A percentile compares a stretch with the other conserved stretches of the same genome.
Evolutionary conservation across 2,888 invertebrate genomes (phyloP).

Genomic region (Lasioglossum morio): DNA sequence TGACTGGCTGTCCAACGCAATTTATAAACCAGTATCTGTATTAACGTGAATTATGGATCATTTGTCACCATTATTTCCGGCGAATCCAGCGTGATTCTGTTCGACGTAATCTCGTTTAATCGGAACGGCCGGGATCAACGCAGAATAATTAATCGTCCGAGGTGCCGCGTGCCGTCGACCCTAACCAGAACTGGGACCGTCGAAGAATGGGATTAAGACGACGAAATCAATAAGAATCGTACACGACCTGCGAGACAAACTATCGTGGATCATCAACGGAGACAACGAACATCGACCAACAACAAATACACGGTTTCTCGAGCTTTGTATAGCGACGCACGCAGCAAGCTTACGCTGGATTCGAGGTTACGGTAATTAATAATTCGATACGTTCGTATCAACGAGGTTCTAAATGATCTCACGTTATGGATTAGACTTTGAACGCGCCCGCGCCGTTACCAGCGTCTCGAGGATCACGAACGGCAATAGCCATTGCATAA

Average conservation of each 20-base stretch:
- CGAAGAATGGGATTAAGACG: slow-evolving; percentile 40
- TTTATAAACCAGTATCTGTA: slow-evolving; percentile 48
- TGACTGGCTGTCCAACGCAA: slow-evolving; percentile 46
- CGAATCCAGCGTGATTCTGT: slow-evolving; percentile 41
- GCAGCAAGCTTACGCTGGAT: slow-evolving; percentile 37
- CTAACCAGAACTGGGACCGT: slow-evolving; percentile 21
- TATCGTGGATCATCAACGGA: slow-evolving; percentile 31
- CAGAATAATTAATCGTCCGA: slow-evolving; percentile 64
- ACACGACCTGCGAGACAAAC: slow-evolving; percentile 24
- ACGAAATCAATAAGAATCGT: slow-evolving; percentile 37
- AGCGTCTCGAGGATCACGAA: slow-evolving; percentile 21
- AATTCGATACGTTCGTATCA: slow-evolving; percentile 76
- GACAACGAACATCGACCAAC: slow-evolving; percentile 19
- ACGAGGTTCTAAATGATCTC: slow-evolving; percentile 68
- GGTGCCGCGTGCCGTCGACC: neutral
- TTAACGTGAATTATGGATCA: slow-evolving; percentile 65
- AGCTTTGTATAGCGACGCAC: slow-evolving; percentile 39
- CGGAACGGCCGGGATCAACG: slow-evolving; percentile 38
- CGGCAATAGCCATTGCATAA: slow-evolving; percentile 36
- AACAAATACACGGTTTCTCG: neutral
- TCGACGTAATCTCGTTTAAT: slow-evolving; percentile 59
- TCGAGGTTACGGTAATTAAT: slow-evolving; percentile 75
- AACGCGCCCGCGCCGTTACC: slow-evolving; percentile 12
- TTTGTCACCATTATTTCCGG: slow-evolving; percentile 68
- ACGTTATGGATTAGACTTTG: slow-evolving; percentile 51